Base-by-base conservation (phyloP, 2,797 vertebrate genomes). In the Pangasius djambal region DNA sequence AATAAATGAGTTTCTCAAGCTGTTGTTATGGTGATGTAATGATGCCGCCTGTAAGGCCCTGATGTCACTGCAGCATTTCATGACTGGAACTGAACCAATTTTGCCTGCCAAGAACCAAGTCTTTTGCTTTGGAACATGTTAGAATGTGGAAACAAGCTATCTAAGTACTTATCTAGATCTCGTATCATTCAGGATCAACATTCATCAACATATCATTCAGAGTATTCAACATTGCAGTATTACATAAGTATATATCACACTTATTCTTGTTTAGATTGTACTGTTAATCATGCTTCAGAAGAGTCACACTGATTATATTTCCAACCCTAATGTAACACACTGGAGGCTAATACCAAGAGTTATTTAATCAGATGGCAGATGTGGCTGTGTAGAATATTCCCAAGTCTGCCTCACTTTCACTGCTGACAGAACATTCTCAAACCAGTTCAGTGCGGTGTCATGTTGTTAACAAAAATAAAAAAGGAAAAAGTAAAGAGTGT, bases 211-310 rank as follows among this genome's bases (percentile, higher is more conserved):
- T 40, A 40, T 40, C 40, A 40, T 40, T 40, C 40, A n/a, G 48
- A 50, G 13, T 50, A 50, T 77, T n/a, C 40, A 77, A 28, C 74
- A 97, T 96, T 72, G 37, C 69, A 44, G 22, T n/a, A 77, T 28
- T 13, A n/a, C 12, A 77, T 52, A 2, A 48, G 9, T 4, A 20
- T 74, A 44, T 40, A 40, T 70, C 67, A 69, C 12, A 34, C n/a
- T 31, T 69, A 15, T 37, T 34, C 2, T 20, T 31, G 12, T 31
- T 67, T 31, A 67, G 31, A 69, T 69, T 69, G 15, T 34, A 16
- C 31, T 40, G 70, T 74, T 74, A 74, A 40, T 74, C 20, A 8
- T 74, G 70, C 37, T 40, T 40, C 70, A 74, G 69, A 34, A 69
- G 65, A 72, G 70, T 44, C 37, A 22, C 37, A 74, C 37, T 74